Evolutionary conservation across 2,113 vertebrate species (phyloP).

Genomic region (Choloepus hoffmanni): DNA sequence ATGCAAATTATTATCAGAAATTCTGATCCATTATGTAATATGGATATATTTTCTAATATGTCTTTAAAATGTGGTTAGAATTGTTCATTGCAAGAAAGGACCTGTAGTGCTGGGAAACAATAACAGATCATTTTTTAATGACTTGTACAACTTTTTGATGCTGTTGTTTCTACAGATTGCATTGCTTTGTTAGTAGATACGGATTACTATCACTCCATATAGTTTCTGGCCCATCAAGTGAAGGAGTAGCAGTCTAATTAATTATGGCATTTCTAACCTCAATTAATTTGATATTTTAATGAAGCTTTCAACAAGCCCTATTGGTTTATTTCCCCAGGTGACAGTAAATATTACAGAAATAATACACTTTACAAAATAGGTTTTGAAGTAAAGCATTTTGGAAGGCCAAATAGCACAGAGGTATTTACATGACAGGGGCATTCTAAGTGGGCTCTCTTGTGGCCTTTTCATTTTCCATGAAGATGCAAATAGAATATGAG

Average conservation of each 20-base stretch:
- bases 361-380: slow-evolving; percentile 40
- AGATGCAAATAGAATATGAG: not conserved
- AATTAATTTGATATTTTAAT: slow-evolving; percentile 79
- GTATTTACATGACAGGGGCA: not conserved
- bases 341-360: slow-evolving; percentile 67
- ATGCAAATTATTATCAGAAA: not conserved
- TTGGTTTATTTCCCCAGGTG: slow-evolving; percentile 60
- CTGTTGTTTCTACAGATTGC: not conserved
- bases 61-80: slow-evolving; percentile 8
- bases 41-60: not conserved
- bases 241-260: slow-evolving; percentile 78
- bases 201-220: slow-evolving; percentile 69
- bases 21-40: not conserved
- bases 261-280: slow-evolving; percentile 82
- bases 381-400: slow-evolving; percentile 34
- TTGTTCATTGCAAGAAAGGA: not conserved
- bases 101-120: not conserved
- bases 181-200: slow-evolving; percentile 62
- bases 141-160: not conserved
- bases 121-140: not conserved
- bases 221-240: slow-evolving; percentile 66
- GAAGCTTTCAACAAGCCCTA: slow-evolving; percentile 68
- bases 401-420: not conserved
- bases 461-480: slow-evolving; percentile 56
- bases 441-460: slow-evolving; percentile 26